Conservation (phyloP, 2,797 vertebrate species). For the Numenius phaeopus region DNA sequence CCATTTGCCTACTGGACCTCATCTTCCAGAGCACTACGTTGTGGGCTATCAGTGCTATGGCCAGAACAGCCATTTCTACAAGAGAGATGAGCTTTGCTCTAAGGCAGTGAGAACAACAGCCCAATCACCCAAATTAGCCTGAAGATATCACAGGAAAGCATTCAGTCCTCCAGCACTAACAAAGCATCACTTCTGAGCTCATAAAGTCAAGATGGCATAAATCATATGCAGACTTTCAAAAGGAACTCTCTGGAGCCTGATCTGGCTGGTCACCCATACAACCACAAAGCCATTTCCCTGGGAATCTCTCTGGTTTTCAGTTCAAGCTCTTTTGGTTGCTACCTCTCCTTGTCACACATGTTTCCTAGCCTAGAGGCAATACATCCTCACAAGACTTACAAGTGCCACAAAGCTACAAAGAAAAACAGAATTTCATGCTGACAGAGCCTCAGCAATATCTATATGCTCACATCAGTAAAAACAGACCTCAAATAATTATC, state of each 20-base stretch:
- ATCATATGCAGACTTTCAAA: not conserved
- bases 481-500: not conserved
- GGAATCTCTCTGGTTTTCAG: not conserved
- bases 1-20: not conserved
- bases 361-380: not conserved
- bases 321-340: not conserved
- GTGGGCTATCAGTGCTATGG: not conserved
- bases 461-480: not conserved
- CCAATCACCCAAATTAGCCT: not conserved
- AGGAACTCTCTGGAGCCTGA: not conserved
- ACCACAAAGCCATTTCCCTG: not conserved
- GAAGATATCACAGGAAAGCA: not conserved
- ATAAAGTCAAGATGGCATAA: not conserved
- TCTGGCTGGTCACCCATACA: not conserved
- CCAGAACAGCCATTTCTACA: not conserved
- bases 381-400: not conserved
- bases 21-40: accelerated
- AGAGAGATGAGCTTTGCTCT: not conserved
- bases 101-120: not conserved
- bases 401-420: not conserved
- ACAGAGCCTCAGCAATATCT: not conserved
- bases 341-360: not conserved
- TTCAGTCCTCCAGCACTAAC: not conserved
- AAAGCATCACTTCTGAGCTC: not conserved
- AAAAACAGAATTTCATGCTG: not conserved